Conservation (phyloP, 1,140 invertebrate species). For the Zaprionus vittiger region DNA sequence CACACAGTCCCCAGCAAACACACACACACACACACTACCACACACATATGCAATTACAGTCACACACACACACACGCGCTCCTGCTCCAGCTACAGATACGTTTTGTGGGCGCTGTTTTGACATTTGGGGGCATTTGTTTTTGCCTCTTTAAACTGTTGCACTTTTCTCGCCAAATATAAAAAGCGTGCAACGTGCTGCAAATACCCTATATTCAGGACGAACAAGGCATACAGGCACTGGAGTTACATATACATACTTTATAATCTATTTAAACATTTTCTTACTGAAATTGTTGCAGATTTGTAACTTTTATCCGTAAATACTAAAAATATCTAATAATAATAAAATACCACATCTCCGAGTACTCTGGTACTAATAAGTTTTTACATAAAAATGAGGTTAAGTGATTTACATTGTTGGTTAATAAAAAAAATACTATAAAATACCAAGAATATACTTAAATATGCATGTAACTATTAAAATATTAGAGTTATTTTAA, state of each 20-base stretch:
- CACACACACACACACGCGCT: neutral
- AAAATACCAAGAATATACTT: neutral
- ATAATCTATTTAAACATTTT: too few species aligned
- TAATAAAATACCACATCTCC: too few species aligned
- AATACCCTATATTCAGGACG: neutral
- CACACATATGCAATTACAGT: conserved; percentile 14
- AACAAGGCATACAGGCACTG: neutral
- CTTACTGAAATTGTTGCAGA: too few species aligned
- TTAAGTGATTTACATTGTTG: too few species aligned
- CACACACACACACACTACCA: conserved; percentile 1
- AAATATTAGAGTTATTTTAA: too few species aligned
- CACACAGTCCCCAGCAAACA: conserved; percentile 7
- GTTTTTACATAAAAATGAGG: too few species aligned
- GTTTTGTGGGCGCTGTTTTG: conserved; percentile 54
- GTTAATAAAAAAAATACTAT: neutral
- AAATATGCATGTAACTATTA: too few species aligned
- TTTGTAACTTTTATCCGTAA: too few species aligned
- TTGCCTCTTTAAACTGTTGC: conserved; percentile 68
- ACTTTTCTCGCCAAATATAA: conserved; percentile 56
- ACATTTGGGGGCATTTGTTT: conserved; percentile 59
- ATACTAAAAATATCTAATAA: too few species aligned
- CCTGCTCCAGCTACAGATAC: conserved; percentile 5
- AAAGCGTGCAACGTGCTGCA: conserved; percentile 8
- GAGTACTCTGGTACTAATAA: too few species aligned
- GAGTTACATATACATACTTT: too few species aligned